A percentile compares a stretch with the other conserved stretches of the same genome.
Conservation (phyloP, 2,113 vertebrate species). For the Equus przewalskii region DNA sequence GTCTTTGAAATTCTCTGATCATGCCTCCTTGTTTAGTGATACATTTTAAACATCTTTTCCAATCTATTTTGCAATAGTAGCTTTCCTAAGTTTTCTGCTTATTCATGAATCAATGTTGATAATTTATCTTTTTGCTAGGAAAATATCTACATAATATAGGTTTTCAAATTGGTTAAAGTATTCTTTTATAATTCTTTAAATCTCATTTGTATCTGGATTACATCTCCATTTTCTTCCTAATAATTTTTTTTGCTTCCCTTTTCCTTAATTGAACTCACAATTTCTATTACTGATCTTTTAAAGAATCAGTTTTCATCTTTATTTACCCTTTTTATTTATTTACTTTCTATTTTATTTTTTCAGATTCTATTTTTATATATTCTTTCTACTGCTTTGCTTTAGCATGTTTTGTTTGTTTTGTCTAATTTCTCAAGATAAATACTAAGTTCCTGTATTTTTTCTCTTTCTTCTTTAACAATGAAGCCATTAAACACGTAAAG, state of each 20-base stretch:
- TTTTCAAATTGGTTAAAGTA: not conserved
- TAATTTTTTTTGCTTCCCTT: not conserved
- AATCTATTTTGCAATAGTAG: not conserved
- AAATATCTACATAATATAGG: not conserved
- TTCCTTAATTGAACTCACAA: not conserved
- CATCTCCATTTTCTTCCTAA: not conserved
- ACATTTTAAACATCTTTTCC: not conserved
- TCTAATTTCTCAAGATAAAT: slow-evolving; percentile 23
- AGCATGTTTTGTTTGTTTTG: not conserved
- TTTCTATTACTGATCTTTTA: not conserved
- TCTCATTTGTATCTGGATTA: not conserved
- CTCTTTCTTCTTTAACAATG: not conserved
- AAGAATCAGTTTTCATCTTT: not conserved
- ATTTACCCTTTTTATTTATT: not conserved
- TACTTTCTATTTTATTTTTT: not conserved
- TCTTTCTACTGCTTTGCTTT: not conserved
- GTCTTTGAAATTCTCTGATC: not conserved
- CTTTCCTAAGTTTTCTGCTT: not conserved
- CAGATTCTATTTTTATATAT: not conserved
- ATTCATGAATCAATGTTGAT: not conserved
- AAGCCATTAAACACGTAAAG: not conserved
- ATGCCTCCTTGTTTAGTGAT: not conserved
- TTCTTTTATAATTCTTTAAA: not conserved
- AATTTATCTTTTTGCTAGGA: not conserved
- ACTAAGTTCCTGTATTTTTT: not conserved